Percentiles rank a stretch among this genome's conserved stretches.
These are phyloP conservation scores for Cistogaster globosa DNA, from an alignment of 2,888 invertebrate species.

Conservation along the genomic window DNA sequence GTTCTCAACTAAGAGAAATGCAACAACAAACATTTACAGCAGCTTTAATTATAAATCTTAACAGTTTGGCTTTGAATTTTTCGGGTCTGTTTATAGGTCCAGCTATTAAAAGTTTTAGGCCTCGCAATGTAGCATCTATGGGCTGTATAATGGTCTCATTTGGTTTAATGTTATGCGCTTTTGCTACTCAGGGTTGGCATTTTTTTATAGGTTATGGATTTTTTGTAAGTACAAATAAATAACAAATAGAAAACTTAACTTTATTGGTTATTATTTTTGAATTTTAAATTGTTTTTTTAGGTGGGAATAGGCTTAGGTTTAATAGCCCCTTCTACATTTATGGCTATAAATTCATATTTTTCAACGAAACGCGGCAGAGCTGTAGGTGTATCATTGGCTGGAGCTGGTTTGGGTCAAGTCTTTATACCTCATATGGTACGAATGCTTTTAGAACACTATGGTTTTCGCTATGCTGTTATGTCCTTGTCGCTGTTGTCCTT, in stretches of 20 bases:
- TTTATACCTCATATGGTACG: conserved; percentile 89
- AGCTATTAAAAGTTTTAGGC: conserved; percentile 85
- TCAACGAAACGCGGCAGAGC: conserved; percentile 87
- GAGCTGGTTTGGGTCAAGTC: conserved; percentile 90
- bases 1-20: conserved; percentile 86
- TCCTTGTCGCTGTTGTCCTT: conserved; percentile 86
- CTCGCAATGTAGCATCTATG: conserved; percentile 84
- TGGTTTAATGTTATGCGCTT: conserved; percentile 84
- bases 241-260: neutral
- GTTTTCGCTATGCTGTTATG: conserved; percentile 86
- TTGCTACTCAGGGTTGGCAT: conserved; percentile 84
- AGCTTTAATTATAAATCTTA: conserved; percentile 87
- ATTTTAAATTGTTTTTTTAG: conserved; percentile 76
- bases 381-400: conserved; percentile 90
- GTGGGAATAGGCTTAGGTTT: conserved; percentile 88
- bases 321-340: conserved; percentile 88
- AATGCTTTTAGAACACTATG: conserved; percentile 86
- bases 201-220: conserved; percentile 85
- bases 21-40: conserved; percentile 87
- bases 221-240: conserved; percentile 82
- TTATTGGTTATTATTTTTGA: neutral
- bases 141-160: conserved; percentile 84
- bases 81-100: conserved; percentile 88
- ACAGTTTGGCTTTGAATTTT: conserved; percentile 83
- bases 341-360: conserved; percentile 89